Conservation (phyloP, 2,888 invertebrate species). For the Stictocephala bisonia region DNA sequence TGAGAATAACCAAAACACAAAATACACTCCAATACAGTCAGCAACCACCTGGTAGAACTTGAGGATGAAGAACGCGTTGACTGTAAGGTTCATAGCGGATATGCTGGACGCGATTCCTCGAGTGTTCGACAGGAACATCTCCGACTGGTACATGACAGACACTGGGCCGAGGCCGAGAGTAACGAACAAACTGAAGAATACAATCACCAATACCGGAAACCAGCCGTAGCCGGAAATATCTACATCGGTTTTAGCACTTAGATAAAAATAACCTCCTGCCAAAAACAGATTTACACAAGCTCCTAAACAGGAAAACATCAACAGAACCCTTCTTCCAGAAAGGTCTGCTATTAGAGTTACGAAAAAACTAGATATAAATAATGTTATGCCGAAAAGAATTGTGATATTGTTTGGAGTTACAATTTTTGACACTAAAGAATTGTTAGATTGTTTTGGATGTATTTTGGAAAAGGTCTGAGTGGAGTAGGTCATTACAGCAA, state of each 20-base stretch:
- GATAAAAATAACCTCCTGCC: constrained; percentile 49
- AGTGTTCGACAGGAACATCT: constrained; percentile 73
- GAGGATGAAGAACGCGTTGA: constrained; percentile 70
- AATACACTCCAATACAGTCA: constrained; percentile 52
- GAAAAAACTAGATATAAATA: constrained; percentile 36
- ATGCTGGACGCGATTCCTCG: constrained; percentile 71
- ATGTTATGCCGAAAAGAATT: constrained; percentile 41
- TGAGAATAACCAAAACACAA: constrained; percentile 52
- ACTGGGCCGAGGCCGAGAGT: constrained; percentile 72
- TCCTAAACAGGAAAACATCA: constrained; percentile 49
- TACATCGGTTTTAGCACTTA: constrained; percentile 44
- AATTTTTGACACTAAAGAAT: not conserved
- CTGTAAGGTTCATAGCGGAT: constrained; percentile 69
- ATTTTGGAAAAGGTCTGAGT: constrained; percentile 51
- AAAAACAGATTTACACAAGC: constrained; percentile 45
- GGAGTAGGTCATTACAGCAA: constrained; percentile 50
- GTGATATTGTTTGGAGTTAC: constrained; percentile 45
- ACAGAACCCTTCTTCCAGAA: constrained; percentile 26
- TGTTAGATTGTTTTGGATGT: not conserved
- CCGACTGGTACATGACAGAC: constrained; percentile 71
- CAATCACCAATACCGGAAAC: constrained; percentile 67
- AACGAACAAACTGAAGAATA: constrained; percentile 70
- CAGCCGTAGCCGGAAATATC: constrained; percentile 27
- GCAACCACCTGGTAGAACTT: constrained; percentile 66
- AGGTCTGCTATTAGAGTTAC: constrained; percentile 37